Evolutionary conservation across 2,888 invertebrate species (phyloP), one percentile per base, ranked within the genome.

Genomic region (Salpingus planirostris): DNA sequence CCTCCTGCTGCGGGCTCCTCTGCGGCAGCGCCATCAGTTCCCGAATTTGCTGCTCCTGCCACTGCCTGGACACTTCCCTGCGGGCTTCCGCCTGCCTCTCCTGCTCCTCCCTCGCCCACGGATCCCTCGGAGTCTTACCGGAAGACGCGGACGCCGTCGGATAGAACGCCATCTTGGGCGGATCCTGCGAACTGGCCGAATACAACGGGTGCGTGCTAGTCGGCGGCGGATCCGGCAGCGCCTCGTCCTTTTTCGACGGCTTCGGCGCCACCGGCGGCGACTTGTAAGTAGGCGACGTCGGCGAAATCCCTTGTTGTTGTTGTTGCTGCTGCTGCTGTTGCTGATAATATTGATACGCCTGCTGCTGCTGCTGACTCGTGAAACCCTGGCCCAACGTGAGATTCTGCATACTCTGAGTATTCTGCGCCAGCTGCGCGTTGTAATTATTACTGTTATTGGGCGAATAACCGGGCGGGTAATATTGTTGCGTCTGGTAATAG

Each of bases 41-140:
- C 1, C 74, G 71, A 40, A 93, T 92, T 57, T 90, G 88, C 50
- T 87, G 84, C 57, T 93, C 92, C 29, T 92, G 79, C 78, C 78
- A 78, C 28, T 79, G 76, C 18, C 80, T 70, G 2, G 80, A 77
- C n/a, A 82, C 82, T 54, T 83, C 82, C 38, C 83, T 69, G 33
- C 84, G 70, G 29, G 79, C 70, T 47, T 80, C 80, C 50, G 74
- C 71, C 55, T 83, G 82, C 65, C 73, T 44, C 68, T 93, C 93
- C 50, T 85, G 79, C 62, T 91, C 91, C 67, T 93, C 93, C 13
- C 91, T 71, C 54, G 91, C 89, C 93, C 93, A 93, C 1, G 92
- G 91, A 70, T 87, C 88, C 50, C 78, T 70, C 1, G 57, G 69
- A 64, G 60, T 54, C 38, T 52, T 51, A 15, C 29, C 46, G 10